phyloP scores from a whole-genome alignment of 2,888 invertebrate genomes.

The Temnothorax rugatulus region DNA sequence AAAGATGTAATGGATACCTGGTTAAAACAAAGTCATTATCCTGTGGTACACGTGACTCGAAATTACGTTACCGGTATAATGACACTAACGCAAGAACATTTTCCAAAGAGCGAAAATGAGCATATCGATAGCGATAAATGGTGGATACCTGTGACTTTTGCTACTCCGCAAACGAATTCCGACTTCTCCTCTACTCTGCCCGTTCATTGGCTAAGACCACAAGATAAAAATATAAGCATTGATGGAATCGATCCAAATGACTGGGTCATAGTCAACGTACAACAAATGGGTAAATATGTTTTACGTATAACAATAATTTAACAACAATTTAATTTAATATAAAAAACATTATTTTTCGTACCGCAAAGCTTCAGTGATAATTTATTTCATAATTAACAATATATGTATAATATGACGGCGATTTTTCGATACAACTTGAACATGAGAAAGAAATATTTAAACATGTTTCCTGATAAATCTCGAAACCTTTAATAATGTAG shows the following conservation, averaged over 20 bases:
- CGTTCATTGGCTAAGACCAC: constrained; percentile 60
- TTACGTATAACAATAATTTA: not conserved
- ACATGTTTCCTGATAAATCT: not conserved
- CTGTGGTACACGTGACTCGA: constrained; percentile 88
- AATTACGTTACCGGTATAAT: constrained; percentile 86
- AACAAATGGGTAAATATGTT: constrained; percentile 87
- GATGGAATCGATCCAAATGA: constrained; percentile 75
- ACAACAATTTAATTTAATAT: too few relatives aligned
- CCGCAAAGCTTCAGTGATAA: too few relatives aligned
- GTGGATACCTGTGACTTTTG: constrained; percentile 80
- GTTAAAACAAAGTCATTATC: constrained; percentile 90
- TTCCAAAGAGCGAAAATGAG: constrained; percentile 21
- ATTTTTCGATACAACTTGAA: too few relatives aligned
- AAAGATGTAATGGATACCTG: constrained; percentile 87
- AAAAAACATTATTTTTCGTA: too few relatives aligned
- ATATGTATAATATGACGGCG: too few relatives aligned
- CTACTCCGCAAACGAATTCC: constrained; percentile 57
- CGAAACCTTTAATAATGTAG: not conserved
- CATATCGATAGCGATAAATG: constrained; percentile 47
- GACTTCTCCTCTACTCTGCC: constrained; percentile 66
- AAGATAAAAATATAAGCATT: constrained; percentile 53
- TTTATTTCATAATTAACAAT: too few relatives aligned
- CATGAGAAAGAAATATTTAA: not conserved
- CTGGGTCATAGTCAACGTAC: constrained; percentile 89
- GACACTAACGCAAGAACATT: constrained; percentile 86